These are phyloP conservation scores for Orientallactaga sibirica DNA, from an alignment of 2,797 vertebrate genomes.

Conservation along the genomic window DNA sequence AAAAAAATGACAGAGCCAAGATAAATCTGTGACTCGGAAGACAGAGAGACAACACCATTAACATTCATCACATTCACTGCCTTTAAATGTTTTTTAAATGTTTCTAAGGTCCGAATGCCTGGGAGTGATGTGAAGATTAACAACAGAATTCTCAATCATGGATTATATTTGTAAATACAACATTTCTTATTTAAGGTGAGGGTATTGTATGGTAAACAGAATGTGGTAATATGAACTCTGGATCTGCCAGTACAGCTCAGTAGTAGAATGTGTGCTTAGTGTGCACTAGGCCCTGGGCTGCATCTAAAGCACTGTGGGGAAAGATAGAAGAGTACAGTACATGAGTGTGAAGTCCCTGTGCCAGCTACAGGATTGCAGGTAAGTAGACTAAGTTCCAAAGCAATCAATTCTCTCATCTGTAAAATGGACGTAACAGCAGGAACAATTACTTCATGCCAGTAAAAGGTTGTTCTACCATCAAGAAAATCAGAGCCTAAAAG, in stretches of 20 bases:
- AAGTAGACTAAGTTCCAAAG: background rate
- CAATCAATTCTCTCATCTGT: background rate
- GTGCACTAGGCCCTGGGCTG: background rate
- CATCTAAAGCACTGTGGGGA: background rate
- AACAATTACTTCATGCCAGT: background rate
- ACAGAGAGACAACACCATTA: background rate
- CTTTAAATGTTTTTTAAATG: conserved; percentile 59
- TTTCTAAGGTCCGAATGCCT: background rate
- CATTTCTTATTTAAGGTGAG: background rate
- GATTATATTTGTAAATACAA: conserved; percentile 9
- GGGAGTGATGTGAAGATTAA: background rate
- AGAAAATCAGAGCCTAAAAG: background rate
- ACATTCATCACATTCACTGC: conserved; percentile 15
- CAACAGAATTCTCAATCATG: background rate
- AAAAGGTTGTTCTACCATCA: background rate
- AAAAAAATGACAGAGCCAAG: background rate
- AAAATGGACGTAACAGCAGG: background rate
- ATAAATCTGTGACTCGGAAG: background rate
- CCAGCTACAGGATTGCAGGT: background rate
- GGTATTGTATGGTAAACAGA: background rate
- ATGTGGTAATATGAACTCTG: background rate
- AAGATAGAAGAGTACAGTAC: background rate
- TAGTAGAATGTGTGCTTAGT: background rate
- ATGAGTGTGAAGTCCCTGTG: background rate
- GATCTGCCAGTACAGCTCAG: background rate